Percentiles rank a stretch among this genome's conserved stretches.
Conservation (phyloP, 1,140 invertebrate species). For the Euwallacea similis region DNA sequence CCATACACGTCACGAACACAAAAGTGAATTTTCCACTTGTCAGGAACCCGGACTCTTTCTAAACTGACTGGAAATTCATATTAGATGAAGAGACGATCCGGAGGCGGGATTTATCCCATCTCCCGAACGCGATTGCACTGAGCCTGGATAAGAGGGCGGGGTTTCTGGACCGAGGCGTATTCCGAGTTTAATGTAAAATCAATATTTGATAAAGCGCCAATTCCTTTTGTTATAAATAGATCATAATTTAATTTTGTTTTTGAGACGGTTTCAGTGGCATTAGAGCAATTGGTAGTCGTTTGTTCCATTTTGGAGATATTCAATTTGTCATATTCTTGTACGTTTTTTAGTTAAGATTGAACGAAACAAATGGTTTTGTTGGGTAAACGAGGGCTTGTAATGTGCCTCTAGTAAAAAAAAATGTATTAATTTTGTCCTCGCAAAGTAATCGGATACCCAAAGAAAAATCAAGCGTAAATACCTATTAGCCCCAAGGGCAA, state of each 20-base stretch:
- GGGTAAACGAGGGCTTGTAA: no score
- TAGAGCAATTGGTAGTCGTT: no score
- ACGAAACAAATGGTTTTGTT: no score
- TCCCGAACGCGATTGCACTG: constrained; percentile 27
- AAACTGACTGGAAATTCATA: constrained; percentile 23
- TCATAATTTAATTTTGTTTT: constrained; percentile 19
- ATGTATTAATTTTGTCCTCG: no score
- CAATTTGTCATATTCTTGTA: no score
- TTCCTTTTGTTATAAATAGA: constrained; percentile 14
- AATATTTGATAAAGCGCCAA: constrained; percentile 21
- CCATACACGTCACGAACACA: constrained; percentile 14
- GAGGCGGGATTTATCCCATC: constrained; percentile 27
- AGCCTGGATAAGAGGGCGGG: constrained; percentile 27
- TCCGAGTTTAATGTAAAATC: constrained; percentile 12
- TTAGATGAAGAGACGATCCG: constrained; percentile 22
- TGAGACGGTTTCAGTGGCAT: background rate
- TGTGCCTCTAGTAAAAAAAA: no score
- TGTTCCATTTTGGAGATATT: no score
- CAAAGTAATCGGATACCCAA: no score
- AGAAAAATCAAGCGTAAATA: background rate
- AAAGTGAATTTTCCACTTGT: constrained; percentile 7
- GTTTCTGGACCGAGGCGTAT: constrained; percentile 19
- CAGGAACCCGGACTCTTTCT: constrained; percentile 35
- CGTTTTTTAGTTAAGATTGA: no score
- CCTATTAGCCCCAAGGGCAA: background rate